These are phyloP conservation scores for Anolis apletophallus DNA, from an alignment of 2,797 vertebrate genomes.

Conservation along the genomic window DNA sequence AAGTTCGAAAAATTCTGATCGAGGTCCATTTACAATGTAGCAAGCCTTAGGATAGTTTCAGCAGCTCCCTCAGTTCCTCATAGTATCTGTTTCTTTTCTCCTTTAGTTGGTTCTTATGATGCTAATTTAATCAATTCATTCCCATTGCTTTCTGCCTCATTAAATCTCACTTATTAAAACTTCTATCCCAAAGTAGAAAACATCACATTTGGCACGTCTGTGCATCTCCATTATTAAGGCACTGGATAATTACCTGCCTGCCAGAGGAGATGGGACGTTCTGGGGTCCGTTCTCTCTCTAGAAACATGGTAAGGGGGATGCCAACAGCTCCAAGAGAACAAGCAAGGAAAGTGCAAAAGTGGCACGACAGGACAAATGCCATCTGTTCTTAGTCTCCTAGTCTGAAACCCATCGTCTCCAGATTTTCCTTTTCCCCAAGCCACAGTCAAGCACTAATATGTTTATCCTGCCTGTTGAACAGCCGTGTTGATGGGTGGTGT, in stretches of 20 bases:
- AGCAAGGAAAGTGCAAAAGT: not conserved
- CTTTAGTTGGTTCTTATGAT: not conserved
- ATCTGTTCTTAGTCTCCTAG: not conserved
- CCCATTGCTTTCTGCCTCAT: slow-evolving; percentile 28
- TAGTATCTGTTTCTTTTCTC: not conserved
- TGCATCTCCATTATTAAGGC: not conserved
- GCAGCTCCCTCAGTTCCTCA: not conserved
- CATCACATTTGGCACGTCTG: not conserved
- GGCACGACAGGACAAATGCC: not conserved
- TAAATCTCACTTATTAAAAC: slow-evolving; percentile 6
- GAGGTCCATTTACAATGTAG: not conserved
- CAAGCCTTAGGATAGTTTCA: not conserved
- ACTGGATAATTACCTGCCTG: not conserved
- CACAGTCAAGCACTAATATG: not conserved
- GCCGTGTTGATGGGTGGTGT: not conserved
- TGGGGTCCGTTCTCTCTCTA: no score
- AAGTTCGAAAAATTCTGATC: not conserved
- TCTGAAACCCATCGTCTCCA: no score
- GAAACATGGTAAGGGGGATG: not conserved
- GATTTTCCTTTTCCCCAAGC: not conserved
- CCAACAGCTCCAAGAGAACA: no score
- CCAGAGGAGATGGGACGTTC: no score
- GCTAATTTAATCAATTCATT: slow-evolving; percentile 16
- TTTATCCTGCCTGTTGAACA: not conserved
- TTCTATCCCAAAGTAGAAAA: not conserved